Conservation (phyloP, 2,113 vertebrate species). For the Ia io region DNA sequence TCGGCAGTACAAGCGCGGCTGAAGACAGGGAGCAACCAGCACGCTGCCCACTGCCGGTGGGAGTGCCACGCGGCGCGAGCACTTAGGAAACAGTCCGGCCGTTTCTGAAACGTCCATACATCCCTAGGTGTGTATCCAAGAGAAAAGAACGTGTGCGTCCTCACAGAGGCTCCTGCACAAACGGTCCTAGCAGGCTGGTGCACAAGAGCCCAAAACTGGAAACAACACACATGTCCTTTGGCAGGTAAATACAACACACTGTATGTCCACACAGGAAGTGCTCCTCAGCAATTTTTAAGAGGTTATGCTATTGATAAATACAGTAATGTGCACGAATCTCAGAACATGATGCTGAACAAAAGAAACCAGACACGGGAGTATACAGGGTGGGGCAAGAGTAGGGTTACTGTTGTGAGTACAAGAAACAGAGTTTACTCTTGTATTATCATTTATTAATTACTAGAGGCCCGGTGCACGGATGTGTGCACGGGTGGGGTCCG, state of each 20-base stretch:
- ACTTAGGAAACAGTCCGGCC: too few species aligned
- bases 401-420: neutral
- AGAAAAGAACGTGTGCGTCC: fast-evolving
- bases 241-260: neutral
- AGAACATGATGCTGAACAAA: neutral
- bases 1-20: fast-evolving
- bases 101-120: neutral
- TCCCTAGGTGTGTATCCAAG: neutral
- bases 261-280: neutral
- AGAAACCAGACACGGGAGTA: neutral
- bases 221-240: neutral
- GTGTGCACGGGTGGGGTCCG: too few species aligned
- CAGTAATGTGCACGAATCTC: neutral
- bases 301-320: neutral
- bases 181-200: neutral
- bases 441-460: neutral
- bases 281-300: neutral
- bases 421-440: neutral
- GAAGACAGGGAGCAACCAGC: too few species aligned
- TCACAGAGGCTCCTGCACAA: neutral
- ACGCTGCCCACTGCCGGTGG: neutral
- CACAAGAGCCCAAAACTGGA: neutral
- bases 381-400: neutral
- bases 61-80: too few species aligned
- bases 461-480: too few species aligned